A percentile compares a stretch with the other conserved stretches of the same genome.
Evolutionary conservation across 2,888 invertebrate genomes (phyloP).

Genomic region (Chesias legatella): DNA sequence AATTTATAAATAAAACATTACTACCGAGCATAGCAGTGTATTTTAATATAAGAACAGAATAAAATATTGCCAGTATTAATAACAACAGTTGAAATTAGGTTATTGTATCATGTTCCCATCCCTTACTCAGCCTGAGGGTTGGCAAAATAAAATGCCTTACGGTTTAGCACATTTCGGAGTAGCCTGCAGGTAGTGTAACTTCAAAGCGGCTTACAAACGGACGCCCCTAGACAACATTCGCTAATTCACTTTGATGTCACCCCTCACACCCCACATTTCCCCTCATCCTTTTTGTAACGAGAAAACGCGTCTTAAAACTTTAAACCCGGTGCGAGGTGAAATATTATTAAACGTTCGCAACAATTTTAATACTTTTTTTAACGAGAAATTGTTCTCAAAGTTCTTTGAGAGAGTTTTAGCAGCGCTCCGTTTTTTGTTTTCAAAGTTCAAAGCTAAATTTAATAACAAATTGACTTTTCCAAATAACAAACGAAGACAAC

Average conservation of each 20-base stretch:
- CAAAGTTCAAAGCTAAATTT: slow-evolving; percentile 28
- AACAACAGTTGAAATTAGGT: slow-evolving; percentile 13
- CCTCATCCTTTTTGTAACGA: slow-evolving; percentile 54
- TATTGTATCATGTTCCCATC: slow-evolving; percentile 7
- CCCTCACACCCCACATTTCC: slow-evolving; percentile 44
- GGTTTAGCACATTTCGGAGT: slow-evolving; percentile 60
- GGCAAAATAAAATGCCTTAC: slow-evolving; percentile 59
- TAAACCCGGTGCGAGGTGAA: slow-evolving; percentile 60
- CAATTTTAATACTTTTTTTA: slow-evolving; percentile 61
- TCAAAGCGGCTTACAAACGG: slow-evolving; percentile 77
- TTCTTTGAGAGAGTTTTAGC: slow-evolving; percentile 41
- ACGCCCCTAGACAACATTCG: slow-evolving; percentile 79
- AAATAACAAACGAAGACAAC: too few relatives aligned
- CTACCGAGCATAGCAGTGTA: too few relatives aligned
- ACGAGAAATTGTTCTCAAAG: slow-evolving; percentile 57
- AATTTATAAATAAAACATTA: too few relatives aligned
- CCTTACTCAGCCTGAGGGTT: slow-evolving; percentile 31
- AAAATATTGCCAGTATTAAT: slow-evolving; percentile 15
- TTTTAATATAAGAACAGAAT: neutral
- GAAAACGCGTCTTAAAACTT: slow-evolving; percentile 74
- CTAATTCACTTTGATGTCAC: slow-evolving; percentile 79
- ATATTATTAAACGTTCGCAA: slow-evolving; percentile 64
- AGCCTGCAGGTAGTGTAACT: slow-evolving; percentile 67
- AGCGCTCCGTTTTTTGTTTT: slow-evolving; percentile 29
- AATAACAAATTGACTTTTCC: slow-evolving; percentile 22